Evolutionary conservation across 1,140 invertebrate genomes (phyloP).

Genomic region (Sycobia sp.): DNA sequence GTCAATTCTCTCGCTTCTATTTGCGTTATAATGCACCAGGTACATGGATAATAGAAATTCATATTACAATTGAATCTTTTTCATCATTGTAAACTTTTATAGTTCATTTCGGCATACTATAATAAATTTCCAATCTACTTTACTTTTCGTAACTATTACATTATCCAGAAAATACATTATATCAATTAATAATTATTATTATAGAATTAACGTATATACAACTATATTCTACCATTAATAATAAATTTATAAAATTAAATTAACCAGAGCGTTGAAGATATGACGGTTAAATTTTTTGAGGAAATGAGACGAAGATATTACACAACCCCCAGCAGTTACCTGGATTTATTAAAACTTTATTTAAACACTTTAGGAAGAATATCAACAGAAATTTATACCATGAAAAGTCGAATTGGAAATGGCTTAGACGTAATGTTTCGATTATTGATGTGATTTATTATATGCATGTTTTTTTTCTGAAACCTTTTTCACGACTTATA

Average conservation of each 20-base stretch:
- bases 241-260: not conserved
- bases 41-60: conserved; percentile 50
- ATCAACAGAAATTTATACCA: conserved; percentile 70
- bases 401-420: conserved; percentile 76
- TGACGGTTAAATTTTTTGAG: conserved; percentile 75
- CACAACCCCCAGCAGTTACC: conserved; percentile 87
- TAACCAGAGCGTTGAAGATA: conserved; percentile 73
- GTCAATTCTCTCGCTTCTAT: conserved; percentile 68
- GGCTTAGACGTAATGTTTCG: conserved; percentile 67
- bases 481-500: conserved; percentile 51
- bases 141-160: too few relatives aligned
- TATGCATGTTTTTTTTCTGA: not conserved
- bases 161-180: too few relatives aligned
- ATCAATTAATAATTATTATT: too few relatives aligned
- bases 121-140: too few relatives aligned
- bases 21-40: conserved; percentile 78
- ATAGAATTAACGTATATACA: not conserved
- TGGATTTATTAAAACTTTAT: conserved; percentile 85
- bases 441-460: conserved; percentile 20
- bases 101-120: too few relatives aligned
- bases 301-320: conserved; percentile 86
- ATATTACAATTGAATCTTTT: conserved; percentile 1
- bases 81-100: too few relatives aligned
- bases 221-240: too few relatives aligned
- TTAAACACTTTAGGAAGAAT: conserved; percentile 68